Evolutionary conservation across 2,797 vertebrate species (phyloP), one percentile per base, ranked within the genome.

Genomic region (Neoniphon sammara): DNA sequence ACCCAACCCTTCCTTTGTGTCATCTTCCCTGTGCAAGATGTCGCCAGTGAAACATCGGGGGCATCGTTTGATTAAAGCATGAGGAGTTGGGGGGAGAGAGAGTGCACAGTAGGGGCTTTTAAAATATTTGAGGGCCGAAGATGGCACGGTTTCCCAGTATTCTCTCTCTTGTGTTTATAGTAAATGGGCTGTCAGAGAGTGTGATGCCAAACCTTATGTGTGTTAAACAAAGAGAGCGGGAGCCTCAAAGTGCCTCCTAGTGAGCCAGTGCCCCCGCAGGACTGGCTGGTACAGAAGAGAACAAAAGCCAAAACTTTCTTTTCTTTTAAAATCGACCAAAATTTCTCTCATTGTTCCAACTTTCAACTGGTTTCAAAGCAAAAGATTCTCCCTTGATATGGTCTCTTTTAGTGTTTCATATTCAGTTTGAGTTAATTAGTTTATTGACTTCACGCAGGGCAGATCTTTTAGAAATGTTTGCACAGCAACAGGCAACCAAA

Each of bases 31-130:
- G 17, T 81, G 54, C 23, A 31, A 49, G 46, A 60, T 55, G 0
- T 49, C 63, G 8, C 57, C 65, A 42, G 31, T 66, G 31, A 84
- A 82, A 70, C 77, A 57, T 49, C 47, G 66, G 34, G 21, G 21
- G 23, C 55, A 55, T 68, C 69, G 55, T 86, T 80, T 82, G 68
- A 88, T 81, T 55, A 39, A 7, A 64, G 42, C 62, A 18, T n/a
- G 49, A 81, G 68, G 67, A 84, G 82, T 66, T 34, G 31, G 31
- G 31, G 31, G 25, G 36, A 64, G 34, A 36, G 66, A 73, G 81
- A 68, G 67, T 25, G 70, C 65, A 49, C 70, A 15, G 52, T 17
- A 3, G 78, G 69, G 60, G 18, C 31, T 61, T 77, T 81, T 56
- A 69, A 62, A 69, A 74, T 42, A 62, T 62, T 39, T 1, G 9